Base-by-base conservation (phyloP, 2,888 invertebrate genomes). In the Pyrochroa serraticornis region DNA sequence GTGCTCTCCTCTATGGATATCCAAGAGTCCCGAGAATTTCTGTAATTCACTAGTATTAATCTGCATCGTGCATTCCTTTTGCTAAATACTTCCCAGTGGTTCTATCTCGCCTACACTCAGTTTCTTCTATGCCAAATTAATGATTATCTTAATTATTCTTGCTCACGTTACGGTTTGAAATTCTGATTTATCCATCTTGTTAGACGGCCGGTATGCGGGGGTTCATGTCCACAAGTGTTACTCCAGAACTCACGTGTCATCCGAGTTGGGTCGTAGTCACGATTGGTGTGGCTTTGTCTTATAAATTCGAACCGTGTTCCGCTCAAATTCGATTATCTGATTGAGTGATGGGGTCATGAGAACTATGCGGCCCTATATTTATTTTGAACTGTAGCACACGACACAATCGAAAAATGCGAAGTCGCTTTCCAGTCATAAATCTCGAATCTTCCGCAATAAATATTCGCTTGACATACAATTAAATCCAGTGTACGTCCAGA, bases 291-390 rank as follows among this genome's bases (percentile, higher is more conserved):
- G 60, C 63, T 70, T 68, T 67, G 68, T 68, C 64, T 68, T 66
- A 65, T 65, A 67, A 70, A 70, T 68, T 62, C 63, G 56, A 66
- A 64, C 58, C 69, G 58, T 68, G 68, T 67, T 64, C 61, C 50
- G 57, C 64, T 68, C 64, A 66, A 69, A 68, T 66, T 70, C 63
- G 65, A 69, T 66, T 66, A 70, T 71, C 71, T 71, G 71, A 71
- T 72, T 67, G 69, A 69, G 60, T 69, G 71, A 71, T 61, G 69
- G 67, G 73, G 72, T 73, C 73, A 67, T 71, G 72, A 68, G 73
- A 73, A 73, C 61, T 65, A 66, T 67, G 65, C 63, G 58, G 63
- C 60, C 60, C 60, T 61, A 58, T 58, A 61, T 66, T 60, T 42
- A 52, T 50, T 50, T 48, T 51, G 50, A 60, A 61, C 46, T 64